Base-by-base conservation (phyloP, 1,140 invertebrate species). In the Pseudomyrmex gracilis region DNA sequence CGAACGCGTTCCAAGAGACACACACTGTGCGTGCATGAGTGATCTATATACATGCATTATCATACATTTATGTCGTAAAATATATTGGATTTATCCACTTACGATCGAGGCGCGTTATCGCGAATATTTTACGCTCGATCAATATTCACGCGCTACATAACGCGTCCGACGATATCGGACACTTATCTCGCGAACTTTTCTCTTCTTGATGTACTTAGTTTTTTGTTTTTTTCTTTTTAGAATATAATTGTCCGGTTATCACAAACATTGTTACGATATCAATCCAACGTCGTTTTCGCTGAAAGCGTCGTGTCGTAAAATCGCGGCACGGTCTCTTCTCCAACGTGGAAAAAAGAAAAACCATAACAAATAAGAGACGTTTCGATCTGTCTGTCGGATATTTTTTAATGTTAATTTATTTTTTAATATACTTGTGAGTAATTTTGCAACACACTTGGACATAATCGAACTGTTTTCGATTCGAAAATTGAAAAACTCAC, bases 81-180 rank as follows among this genome's bases (percentile, higher is more conserved):
- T n/a, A 77, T 77, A 77, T 45, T 77, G 61, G 10, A 5, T 77
- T 55, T 76, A 76, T 76, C 47, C 58, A 51, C 34, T 64, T 24
- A 47, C n/a, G 60, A 76, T 53, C 47, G 47, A 66, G 53, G 55
- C 8, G 43, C 49, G 24, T 76, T 76, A 77, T 43, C 61, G 12
- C 43, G 61, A 9, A 77, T 43, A 34, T 43, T 67, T 20, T 15
- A 77, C 43, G 61, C 24, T 45, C 55, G 64, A 55, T 77, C 73
- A 77, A 77, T 67, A 77, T 77, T 76, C 57, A 77, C 66, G 73
- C n/a, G 47, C 61, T 24, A 53, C 49, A 12, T 51, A n/a, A 20
- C 49, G 73, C 49, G 73, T 24, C 9, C 13, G 45, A 17, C 55
- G 70, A 34, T 34, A 73, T 74, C 45, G 17, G 49, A n/a, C 53